A percentile compares a stretch with the other conserved stretches of the same genome.
Conservation (phyloP, 1,140 invertebrate genomes). For the Hycleus cichorii region DNA sequence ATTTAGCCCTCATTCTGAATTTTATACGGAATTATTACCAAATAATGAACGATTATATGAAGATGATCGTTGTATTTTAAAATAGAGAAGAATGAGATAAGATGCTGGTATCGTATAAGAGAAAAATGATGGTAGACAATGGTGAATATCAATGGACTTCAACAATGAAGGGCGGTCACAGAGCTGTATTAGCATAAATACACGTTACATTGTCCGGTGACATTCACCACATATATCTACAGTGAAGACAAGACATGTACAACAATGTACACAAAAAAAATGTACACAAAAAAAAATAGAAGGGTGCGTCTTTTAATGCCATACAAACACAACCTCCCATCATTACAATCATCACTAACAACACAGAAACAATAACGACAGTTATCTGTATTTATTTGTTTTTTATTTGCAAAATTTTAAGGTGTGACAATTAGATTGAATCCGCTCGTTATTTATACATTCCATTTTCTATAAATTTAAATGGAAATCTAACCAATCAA, state of each 20-base stretch:
- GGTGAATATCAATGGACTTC: conserved; percentile 30
- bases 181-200: conserved; percentile 30
- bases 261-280: background rate
- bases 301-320: conserved; percentile 9
- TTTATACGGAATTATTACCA: too few relatives aligned
- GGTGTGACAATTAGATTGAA: too few relatives aligned
- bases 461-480: too few relatives aligned
- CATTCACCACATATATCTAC: background rate
- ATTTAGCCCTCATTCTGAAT: too few relatives aligned
- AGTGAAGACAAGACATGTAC: conserved; percentile 3
- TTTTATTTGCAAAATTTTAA: background rate
- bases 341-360: background rate
- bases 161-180: conserved; percentile 27
- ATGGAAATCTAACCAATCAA: too few relatives aligned
- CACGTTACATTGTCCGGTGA: conserved; percentile 27
- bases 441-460: too few relatives aligned
- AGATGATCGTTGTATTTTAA: too few relatives aligned
- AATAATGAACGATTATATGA: too few relatives aligned
- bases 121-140: conserved; percentile 19
- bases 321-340: background rate
- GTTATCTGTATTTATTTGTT: background rate
- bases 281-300: background rate
- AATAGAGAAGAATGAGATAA: too few relatives aligned
- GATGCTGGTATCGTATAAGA: too few relatives aligned
- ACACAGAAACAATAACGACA: background rate